phyloP scores from a whole-genome alignment of 2,113 vertebrate genomes.

The Gymnogyps californianus region DNA sequence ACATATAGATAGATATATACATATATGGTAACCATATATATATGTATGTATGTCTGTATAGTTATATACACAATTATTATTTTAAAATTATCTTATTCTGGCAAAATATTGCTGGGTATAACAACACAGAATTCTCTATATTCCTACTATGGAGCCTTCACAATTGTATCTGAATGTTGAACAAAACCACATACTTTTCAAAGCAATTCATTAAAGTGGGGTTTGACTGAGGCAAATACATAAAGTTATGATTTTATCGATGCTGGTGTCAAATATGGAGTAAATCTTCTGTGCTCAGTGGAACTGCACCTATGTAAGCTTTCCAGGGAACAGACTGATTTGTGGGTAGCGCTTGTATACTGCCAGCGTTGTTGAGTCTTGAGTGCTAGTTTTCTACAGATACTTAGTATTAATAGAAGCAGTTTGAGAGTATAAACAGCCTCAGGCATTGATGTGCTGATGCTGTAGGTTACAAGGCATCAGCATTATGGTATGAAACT shows the following conservation, averaged over 20 bases:
- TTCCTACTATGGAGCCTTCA: background rate
- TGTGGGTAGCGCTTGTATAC: background rate
- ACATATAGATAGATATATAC: background rate
- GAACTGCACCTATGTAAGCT: background rate
- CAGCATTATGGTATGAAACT: background rate
- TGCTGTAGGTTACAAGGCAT: background rate
- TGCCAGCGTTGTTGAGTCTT: background rate
- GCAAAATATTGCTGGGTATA: background rate
- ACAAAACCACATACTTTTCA: background rate
- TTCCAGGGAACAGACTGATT: background rate
- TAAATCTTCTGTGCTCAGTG: background rate
- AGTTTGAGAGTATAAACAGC: background rate
- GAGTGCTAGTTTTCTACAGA: background rate
- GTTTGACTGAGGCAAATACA: background rate
- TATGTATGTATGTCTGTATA: background rate
- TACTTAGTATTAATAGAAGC: constrained; percentile 19
- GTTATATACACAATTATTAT: background rate
- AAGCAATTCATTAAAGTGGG: background rate
- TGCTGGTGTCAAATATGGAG: background rate
- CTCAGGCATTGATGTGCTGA: background rate
- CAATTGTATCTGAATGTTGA: background rate
- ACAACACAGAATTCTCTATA: background rate
- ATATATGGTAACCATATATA: background rate
- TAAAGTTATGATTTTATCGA: background rate
- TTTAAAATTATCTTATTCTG: background rate